Percentiles rank a stretch among this genome's conserved stretches.
Evolutionary conservation across 2,888 invertebrate species (phyloP).

Genomic region (Epistrophella euchroma): DNA sequence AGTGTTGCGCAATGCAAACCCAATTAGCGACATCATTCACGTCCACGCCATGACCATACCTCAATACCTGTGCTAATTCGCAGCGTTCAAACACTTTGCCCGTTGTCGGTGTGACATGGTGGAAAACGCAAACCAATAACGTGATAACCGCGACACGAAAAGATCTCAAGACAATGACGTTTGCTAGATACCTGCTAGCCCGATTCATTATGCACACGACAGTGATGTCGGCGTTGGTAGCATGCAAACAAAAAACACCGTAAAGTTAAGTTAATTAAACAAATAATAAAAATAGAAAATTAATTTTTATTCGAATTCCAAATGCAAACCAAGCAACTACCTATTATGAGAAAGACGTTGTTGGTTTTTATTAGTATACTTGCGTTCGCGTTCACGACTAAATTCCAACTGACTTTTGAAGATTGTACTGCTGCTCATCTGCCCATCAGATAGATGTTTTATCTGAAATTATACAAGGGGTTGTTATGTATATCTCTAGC

Average conservation of each 20-base stretch:
- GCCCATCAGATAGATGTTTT: slow-evolving; percentile 46
- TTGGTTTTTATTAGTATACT: slow-evolving; percentile 48
- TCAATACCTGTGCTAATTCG: slow-evolving; percentile 88
- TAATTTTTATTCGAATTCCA: slow-evolving; percentile 39
- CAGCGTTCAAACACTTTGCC: slow-evolving; percentile 87
- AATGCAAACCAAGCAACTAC: slow-evolving; percentile 6
- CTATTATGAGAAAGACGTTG: slow-evolving; percentile 3
- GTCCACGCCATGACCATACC: slow-evolving; percentile 85
- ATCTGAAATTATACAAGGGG: background rate
- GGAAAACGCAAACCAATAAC: slow-evolving; percentile 46
- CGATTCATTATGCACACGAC: slow-evolving; percentile 67
- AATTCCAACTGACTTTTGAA: slow-evolving; percentile 64
- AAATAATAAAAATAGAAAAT: slow-evolving; percentile 2
- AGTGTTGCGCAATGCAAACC: slow-evolving; percentile 90
- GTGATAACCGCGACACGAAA: slow-evolving; percentile 58
- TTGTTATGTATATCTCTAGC: slow-evolving; percentile 13
- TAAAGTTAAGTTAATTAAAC: slow-evolving; percentile 1
- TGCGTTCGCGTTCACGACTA: slow-evolving; percentile 71
- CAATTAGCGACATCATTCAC: slow-evolving; percentile 85
- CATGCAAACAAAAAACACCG: slow-evolving; percentile 46
- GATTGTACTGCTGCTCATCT: slow-evolving; percentile 60
- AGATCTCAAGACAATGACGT: slow-evolving; percentile 44
- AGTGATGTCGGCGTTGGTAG: slow-evolving; percentile 22
- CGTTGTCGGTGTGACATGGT: slow-evolving; percentile 56
- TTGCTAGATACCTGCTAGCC: slow-evolving; percentile 60